Base-by-base conservation (phyloP, 2,797 vertebrate genomes). In the Adrianichthys oophorus region DNA sequence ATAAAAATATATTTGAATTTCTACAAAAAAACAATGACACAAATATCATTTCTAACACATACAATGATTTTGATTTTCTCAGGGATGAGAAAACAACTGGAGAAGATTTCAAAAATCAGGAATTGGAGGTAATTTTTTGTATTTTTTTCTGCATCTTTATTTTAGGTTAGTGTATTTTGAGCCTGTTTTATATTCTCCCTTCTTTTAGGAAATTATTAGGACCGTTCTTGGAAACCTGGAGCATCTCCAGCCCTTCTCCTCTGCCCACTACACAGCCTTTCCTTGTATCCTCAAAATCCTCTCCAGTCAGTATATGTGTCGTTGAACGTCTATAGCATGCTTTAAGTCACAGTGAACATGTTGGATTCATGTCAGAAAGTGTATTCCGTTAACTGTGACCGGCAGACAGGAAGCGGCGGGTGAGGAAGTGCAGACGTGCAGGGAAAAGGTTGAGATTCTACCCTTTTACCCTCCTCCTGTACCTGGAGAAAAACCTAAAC, bases 201-300 rank as follows among this genome's bases (percentile, higher is more conserved):
- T 14, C 70, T 79, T 86, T 23, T 82, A 98, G 97, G 91, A 93
- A 71, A 93, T 94, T 8, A 80, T 98, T 73, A 89, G 94, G 62
- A 91, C 90, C 1, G 87, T 96, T 72, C 87, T 98, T 43, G 93
- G 92, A 48, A 95, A 94, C 76, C 80, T 95, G 81, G 89, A 94
- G 52, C 68, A 61, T 56, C 91, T 96, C 56, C 90, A 88, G 46
- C 96, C 96, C 1, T 98, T 98, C 80, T 84, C 84, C 54, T 96
- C 94, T 2, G 55, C 88, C n/a, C 91, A 93, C 82, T 95, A 95
- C 68, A 88, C 72, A 5, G 56, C 97, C 57, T 97, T 95, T 80
- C 96, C 95, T 0, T 95, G 95, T 97, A 97, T 95, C 94, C 91
- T 93, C 93, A 73, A 12, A 26, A 56, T 79, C 70, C 16, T 21